Evolutionary conservation across 1,140 invertebrate species (phyloP).

Genomic region (Tyrophagus putrescentiae): DNA sequence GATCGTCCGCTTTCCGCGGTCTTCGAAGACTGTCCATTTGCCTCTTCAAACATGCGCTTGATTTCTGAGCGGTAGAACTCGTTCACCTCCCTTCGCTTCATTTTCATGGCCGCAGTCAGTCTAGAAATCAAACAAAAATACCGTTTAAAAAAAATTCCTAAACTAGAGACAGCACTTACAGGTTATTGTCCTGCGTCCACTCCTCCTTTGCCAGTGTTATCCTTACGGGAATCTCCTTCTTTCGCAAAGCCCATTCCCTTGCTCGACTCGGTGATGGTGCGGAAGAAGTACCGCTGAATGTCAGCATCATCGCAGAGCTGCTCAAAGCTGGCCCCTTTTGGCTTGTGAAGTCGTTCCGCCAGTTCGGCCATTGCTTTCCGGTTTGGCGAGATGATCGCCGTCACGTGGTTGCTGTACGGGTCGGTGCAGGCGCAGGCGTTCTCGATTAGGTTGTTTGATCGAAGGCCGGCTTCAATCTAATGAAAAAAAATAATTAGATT

Average conservation of each 20-base stretch:
- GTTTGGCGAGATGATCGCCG: slow-evolving; percentile 79
- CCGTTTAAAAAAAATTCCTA: no score
- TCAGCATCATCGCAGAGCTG: slow-evolving; percentile 51
- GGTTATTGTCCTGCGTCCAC: slow-evolving; percentile 45
- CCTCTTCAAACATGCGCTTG: slow-evolving; percentile 65
- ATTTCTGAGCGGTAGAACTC: slow-evolving; percentile 77
- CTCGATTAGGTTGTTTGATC: slow-evolving; percentile 79
- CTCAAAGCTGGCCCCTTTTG: slow-evolving; percentile 45
- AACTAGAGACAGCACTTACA: no score
- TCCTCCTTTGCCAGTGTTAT: slow-evolving; percentile 33
- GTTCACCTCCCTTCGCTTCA: slow-evolving; percentile 87
- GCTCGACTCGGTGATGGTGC: neutral
- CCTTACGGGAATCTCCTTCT: slow-evolving; percentile 35
- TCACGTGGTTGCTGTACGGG: slow-evolving; percentile 60
- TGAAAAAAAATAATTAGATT: slow-evolving; percentile 59
- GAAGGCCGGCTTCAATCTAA: slow-evolving; percentile 67
- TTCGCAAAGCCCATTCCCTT: slow-evolving; percentile 1
- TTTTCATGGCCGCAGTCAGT: slow-evolving; percentile 68
- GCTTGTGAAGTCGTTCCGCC: slow-evolving; percentile 34
- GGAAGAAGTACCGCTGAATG: slow-evolving; percentile 33
- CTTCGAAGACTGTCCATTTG: no score
- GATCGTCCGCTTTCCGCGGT: no score
- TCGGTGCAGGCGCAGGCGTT: slow-evolving; percentile 89
- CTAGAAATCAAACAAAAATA: no score
- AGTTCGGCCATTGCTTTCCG: slow-evolving; percentile 46